phyloP scores from a whole-genome alignment of 2,888 invertebrate species.

The Aleiodes testaceus region DNA sequence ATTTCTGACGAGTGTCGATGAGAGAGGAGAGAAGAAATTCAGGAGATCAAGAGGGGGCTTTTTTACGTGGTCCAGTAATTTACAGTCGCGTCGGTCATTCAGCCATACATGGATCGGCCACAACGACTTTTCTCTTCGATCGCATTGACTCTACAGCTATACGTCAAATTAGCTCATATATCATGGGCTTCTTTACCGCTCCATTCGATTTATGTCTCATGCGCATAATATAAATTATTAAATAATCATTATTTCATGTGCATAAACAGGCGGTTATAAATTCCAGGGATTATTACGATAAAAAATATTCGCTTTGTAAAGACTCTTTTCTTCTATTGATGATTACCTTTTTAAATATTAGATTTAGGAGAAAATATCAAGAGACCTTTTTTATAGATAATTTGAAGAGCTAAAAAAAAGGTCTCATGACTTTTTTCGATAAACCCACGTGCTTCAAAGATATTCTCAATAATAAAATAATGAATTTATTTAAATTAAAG shows the following conservation, averaged over 20 bases:
- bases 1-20: slow-evolving; percentile 37
- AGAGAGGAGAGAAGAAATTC: slow-evolving; percentile 21
- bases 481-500: too few relatives aligned
- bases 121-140: slow-evolving; percentile 46
- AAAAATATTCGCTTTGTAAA: too few relatives aligned
- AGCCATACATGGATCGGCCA: slow-evolving; percentile 66
- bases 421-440: too few relatives aligned
- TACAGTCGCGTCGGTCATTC: slow-evolving; percentile 72
- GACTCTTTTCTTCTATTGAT: too few relatives aligned
- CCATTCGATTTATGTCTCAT: slow-evolving; percentile 68
- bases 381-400: too few relatives aligned
- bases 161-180: slow-evolving; percentile 72
- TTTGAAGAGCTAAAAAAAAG: too few relatives aligned
- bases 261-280: background rate
- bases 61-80: slow-evolving; percentile 70
- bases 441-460: too few relatives aligned
- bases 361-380: too few relatives aligned
- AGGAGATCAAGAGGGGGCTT: slow-evolving; percentile 50
- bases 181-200: slow-evolving; percentile 69
- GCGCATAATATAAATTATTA: slow-evolving; percentile 72
- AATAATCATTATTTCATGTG: slow-evolving; percentile 58
- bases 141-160: slow-evolving; percentile 62
- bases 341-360: too few relatives aligned
- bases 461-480: too few relatives aligned
- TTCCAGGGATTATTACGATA: background rate